Evolutionary conservation across 2,113 vertebrate species (phyloP), one percentile per base, ranked within the genome.

Genomic region (Macroglossus sobrinus): DNA sequence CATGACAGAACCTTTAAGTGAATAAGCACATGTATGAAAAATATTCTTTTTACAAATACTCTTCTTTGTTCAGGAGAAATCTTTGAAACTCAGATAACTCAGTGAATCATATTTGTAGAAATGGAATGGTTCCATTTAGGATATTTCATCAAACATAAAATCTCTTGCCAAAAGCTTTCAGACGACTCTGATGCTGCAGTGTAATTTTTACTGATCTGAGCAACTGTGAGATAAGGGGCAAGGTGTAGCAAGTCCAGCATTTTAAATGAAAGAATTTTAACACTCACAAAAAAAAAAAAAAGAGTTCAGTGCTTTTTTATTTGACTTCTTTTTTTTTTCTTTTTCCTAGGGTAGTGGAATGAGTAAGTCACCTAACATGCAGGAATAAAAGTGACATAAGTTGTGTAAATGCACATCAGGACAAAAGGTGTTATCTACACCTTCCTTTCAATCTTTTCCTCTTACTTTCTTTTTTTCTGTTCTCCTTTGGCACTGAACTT

Each of bases 121-220:
- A 88, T 30, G 5, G 38, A 87, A 76, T 8, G 16, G n/a, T 71
- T 94, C 57, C 78, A 69, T 53, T 45, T 94, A 47, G 38, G 69
- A 22, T 84, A 95, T 72, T 91, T 94, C 40, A 66, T 82, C 57
- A 91, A 95, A 91, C 33, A 91, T n/a, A 76, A 87, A 93, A 64
- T 35, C 43, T 75, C 82, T 81, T 68, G 38, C 38, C 63, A 16
- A 24, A 53, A 66, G 45, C 19, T 94, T 84, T 87, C 1, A 1
- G 53, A 35, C 43, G 64, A 50, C 24, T 84, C 64, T 26, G 35
- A 71, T 64, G 79, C 19, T 93, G 45, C 33, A 61, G 12, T 55
- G n/a, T 79, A 85, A 79, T 92, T 80, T 94, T 78, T 89, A 89
- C 72, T 75, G 81, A 89, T 92, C 82, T 72, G 50, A 86, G 78